A percentile compares a stretch with the other conserved stretches of the same genome.
These are phyloP conservation scores for Trimorus sp. DNA, from an alignment of 2,888 invertebrate genomes.

Conservation along the genomic window DNA sequence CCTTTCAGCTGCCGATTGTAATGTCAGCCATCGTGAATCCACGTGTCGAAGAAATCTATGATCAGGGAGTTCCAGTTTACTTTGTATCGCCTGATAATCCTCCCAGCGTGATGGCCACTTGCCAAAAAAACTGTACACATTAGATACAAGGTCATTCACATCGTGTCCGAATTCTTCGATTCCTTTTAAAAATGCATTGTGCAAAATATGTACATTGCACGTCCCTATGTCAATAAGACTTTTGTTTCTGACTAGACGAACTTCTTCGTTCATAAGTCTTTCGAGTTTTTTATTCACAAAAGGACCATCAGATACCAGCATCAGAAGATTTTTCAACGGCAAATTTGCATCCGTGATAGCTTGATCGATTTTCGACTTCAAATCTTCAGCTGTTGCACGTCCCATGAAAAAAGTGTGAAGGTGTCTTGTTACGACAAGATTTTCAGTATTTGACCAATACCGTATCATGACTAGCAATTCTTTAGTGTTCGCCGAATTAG, in stretches of 20 bases:
- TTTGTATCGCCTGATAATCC: slow-evolving; percentile 41
- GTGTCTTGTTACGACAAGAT: slow-evolving; percentile 10
- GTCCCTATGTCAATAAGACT: slow-evolving; percentile 27
- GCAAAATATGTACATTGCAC: slow-evolving; percentile 38
- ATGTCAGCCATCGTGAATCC: slow-evolving; percentile 39
- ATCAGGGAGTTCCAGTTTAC: slow-evolving; percentile 31
- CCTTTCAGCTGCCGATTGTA: slow-evolving; percentile 33
- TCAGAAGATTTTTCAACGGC: slow-evolving; percentile 18
- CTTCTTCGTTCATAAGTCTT: slow-evolving; percentile 1
- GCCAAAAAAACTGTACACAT: slow-evolving; percentile 37
- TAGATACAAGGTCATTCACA: neutral
- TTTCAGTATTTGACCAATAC: slow-evolving; percentile 19
- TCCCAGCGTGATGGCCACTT: slow-evolving; percentile 21
- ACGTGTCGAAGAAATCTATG: slow-evolving; percentile 46
- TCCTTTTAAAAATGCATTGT: slow-evolving; percentile 28
- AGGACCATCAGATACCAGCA: slow-evolving; percentile 26
- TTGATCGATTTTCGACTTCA: slow-evolving; percentile 1
- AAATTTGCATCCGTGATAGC: slow-evolving; percentile 13
- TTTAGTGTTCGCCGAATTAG: slow-evolving; percentile 14
- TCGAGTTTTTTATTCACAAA: slow-evolving; percentile 32
- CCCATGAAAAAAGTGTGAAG: slow-evolving; percentile 32
- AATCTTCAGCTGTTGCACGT: slow-evolving; percentile 15
- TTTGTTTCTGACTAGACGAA: slow-evolving; percentile 3
- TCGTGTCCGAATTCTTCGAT: slow-evolving; percentile 9
- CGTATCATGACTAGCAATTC: slow-evolving; percentile 23